These are phyloP conservation scores for Anhinga rufa DNA, from an alignment of 2,113 vertebrate genomes.

Conservation along the genomic window DNA sequence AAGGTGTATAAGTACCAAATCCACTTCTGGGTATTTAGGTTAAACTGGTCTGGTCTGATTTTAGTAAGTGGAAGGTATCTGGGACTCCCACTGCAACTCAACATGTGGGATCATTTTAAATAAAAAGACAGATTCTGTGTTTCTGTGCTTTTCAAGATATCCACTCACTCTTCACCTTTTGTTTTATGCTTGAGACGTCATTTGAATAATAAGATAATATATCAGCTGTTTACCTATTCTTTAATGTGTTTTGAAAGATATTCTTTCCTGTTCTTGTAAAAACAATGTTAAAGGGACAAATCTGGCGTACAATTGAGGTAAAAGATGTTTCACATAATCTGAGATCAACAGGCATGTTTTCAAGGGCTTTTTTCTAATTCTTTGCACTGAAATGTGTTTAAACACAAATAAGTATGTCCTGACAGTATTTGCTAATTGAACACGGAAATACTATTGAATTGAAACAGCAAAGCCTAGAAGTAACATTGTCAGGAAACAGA, in stretches of 20 bases:
- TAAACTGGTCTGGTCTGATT: background rate
- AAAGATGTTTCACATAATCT: background rate
- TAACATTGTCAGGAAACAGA: background rate
- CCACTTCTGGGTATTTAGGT: background rate
- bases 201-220: background rate
- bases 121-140: background rate
- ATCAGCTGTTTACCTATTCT: background rate
- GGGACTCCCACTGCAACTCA: background rate
- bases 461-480: background rate
- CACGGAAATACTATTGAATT: background rate
- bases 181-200: background rate
- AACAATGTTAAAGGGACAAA: background rate
- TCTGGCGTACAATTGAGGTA: background rate
- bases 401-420: background rate
- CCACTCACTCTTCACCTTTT: background rate
- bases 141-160: background rate
- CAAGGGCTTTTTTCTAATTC: background rate
- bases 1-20: background rate
- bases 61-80: background rate
- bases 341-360: background rate
- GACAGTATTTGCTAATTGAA: conserved; percentile 7
- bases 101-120: background rate
- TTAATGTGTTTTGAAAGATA: background rate
- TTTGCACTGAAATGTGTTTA: background rate
- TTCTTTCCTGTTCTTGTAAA: background rate